phyloP scores from a whole-genome alignment of 2,797 vertebrate species.

The Tiaroga cobitis region DNA sequence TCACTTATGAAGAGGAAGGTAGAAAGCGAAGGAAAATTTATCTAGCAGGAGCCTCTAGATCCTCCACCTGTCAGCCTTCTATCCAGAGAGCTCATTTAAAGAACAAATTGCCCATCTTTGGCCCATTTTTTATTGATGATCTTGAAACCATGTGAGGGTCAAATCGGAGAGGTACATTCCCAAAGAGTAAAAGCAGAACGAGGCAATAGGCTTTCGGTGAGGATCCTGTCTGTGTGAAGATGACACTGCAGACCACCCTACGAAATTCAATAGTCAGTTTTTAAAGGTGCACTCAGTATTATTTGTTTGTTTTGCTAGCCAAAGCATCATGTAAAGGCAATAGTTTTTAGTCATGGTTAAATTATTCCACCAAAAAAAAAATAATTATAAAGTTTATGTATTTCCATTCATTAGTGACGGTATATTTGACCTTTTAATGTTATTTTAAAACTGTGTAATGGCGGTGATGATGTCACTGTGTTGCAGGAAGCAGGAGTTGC shows the following conservation, averaged over 20 bases:
- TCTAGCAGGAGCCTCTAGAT: constrained; percentile 28
- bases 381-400: not conserved
- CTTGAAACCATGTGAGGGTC: constrained; percentile 43
- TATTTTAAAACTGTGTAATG: constrained; percentile 3
- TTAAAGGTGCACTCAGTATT: constrained; percentile 4
- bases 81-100: constrained; percentile 35
- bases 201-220: constrained; percentile 4
- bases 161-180: constrained; percentile 1
- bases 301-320: not conserved
- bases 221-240: not conserved
- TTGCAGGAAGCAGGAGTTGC: constrained; percentile 85
- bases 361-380: not conserved
- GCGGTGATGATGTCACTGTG: constrained; percentile 53
- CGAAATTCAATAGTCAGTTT: not conserved
- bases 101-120: constrained; percentile 48
- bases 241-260: not conserved
- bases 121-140: constrained; percentile 54
- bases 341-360: not conserved
- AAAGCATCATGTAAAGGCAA: not conserved
- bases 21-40: constrained; percentile 31
- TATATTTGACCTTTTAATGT: not conserved
- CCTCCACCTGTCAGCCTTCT: constrained; percentile 4
- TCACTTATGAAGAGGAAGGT: constrained; percentile 31
- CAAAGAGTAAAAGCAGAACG: not conserved
- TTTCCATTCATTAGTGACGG: not conserved